phyloP scores from a whole-genome alignment of 2,113 vertebrate genomes.

The Psittacara wagleri region DNA sequence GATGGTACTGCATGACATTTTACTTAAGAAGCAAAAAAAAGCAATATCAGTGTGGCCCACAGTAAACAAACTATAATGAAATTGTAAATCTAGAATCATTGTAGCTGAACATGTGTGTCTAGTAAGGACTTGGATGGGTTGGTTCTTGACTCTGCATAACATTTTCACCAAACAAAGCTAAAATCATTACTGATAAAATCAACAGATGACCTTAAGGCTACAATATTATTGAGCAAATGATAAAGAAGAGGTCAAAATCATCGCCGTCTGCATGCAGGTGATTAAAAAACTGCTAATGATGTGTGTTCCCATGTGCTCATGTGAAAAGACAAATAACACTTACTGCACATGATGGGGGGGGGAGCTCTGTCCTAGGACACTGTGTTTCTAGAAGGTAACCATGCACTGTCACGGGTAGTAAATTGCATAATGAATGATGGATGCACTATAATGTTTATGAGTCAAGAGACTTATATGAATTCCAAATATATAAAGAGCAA shows the following conservation, averaged over 20 bases:
- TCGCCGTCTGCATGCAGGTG: background rate
- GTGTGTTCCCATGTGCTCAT: accelerated
- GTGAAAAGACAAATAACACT: background rate
- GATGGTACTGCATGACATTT: background rate
- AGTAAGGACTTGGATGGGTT: background rate
- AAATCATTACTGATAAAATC: background rate
- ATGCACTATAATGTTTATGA: background rate
- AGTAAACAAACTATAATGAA: background rate
- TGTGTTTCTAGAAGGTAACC: background rate
- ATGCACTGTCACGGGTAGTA: background rate
- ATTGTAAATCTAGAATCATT: background rate
- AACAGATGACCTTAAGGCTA: background rate
- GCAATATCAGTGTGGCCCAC: background rate
- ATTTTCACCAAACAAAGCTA: background rate
- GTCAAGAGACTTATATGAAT: background rate
- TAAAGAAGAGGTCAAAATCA: background rate
- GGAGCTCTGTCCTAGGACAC: background rate
- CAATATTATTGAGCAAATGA: background rate
- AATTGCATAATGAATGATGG: background rate
- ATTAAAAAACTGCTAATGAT: background rate
- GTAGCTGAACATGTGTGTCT: background rate
- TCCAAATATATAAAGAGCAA: background rate
- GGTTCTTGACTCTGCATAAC: background rate
- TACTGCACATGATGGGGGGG: accelerated
- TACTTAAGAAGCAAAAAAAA: slow-evolving; percentile 19